Conservation (phyloP, 2,888 invertebrate species). For the Hedychridium roseum region DNA sequence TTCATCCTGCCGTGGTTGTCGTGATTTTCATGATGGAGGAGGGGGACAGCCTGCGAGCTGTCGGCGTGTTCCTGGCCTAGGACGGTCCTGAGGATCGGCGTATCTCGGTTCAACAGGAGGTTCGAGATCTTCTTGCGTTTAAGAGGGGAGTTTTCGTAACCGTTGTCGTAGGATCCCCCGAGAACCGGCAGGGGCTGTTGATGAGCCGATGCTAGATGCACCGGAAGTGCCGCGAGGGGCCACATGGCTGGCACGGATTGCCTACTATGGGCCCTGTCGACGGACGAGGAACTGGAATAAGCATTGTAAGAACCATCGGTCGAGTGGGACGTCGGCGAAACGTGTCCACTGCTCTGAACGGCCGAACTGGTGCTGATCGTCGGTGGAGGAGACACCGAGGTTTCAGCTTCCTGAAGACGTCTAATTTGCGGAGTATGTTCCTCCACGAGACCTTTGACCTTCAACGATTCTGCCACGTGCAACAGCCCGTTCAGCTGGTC, state of each 20-base stretch:
- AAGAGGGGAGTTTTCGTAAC: slow-evolving; percentile 52
- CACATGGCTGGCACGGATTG: too few relatives aligned
- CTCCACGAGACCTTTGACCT: slow-evolving; percentile 71
- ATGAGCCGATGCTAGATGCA: too few relatives aligned
- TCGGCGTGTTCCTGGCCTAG: slow-evolving; percentile 83
- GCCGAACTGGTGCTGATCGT: slow-evolving; percentile 46
- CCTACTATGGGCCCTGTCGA: too few relatives aligned
- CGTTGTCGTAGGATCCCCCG: too few relatives aligned
- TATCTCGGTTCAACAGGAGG: slow-evolving; percentile 67
- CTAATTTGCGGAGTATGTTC: slow-evolving; percentile 61
- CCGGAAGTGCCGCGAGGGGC: too few relatives aligned
- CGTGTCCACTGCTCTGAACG: slow-evolving; percentile 55
- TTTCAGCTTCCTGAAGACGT: slow-evolving; percentile 44
- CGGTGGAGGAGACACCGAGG: slow-evolving; percentile 41
- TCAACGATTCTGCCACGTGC: slow-evolving; percentile 70
- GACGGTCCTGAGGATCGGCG: slow-evolving; percentile 85
- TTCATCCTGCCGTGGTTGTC: slow-evolving; percentile 68
- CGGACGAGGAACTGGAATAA: too few relatives aligned
- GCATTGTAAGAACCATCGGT: slow-evolving; percentile 50
- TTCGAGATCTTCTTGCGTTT: slow-evolving; percentile 73
- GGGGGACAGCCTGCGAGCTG: slow-evolving; percentile 78
- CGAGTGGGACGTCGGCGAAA: slow-evolving; percentile 63
- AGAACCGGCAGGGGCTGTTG: too few relatives aligned
- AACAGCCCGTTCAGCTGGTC: slow-evolving; percentile 73
- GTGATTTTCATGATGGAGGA: slow-evolving; percentile 65